Evolutionary conservation across 1,140 invertebrate species (phyloP).

Genomic region (Drosophila persimilis): DNA sequence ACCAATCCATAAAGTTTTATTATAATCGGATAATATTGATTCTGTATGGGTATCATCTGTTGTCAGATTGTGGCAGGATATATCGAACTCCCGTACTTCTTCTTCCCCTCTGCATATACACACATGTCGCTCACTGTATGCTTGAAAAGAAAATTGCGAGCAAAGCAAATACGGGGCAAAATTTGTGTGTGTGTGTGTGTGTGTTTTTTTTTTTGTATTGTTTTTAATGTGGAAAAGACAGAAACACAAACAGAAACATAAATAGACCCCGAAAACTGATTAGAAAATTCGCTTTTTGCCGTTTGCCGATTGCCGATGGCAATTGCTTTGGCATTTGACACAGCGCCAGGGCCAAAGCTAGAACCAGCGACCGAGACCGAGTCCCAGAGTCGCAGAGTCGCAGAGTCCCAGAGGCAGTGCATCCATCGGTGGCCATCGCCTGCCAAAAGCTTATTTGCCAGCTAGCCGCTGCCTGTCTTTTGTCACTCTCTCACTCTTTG

Average conservation of each 20-base stretch:
- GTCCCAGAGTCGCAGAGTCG: too few relatives aligned
- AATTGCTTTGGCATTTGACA: slow-evolving; percentile 59
- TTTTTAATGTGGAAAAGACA: slow-evolving; percentile 24
- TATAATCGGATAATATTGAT: too few relatives aligned
- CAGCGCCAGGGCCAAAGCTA: slow-evolving; percentile 12
- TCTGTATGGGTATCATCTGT: too few relatives aligned
- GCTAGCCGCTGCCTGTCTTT: slow-evolving; percentile 1
- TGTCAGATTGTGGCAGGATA: too few relatives aligned
- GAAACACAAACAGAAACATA: slow-evolving; percentile 23
- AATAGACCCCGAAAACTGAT: slow-evolving; percentile 48
- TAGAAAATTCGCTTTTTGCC: slow-evolving; percentile 36
- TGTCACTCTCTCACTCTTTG: slow-evolving; percentile 20
- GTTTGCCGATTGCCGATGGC: slow-evolving; percentile 43
- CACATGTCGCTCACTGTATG: too few relatives aligned
- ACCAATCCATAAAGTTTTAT: too few relatives aligned
- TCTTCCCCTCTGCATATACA: too few relatives aligned
- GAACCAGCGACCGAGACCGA: slow-evolving; percentile 7
- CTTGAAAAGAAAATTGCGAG: too few relatives aligned
- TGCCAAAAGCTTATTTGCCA: slow-evolving; percentile 20
- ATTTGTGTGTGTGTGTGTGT: too few relatives aligned
- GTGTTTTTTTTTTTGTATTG: slow-evolving; percentile 11
- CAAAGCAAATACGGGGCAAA: too few relatives aligned
- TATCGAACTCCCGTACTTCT: too few relatives aligned
- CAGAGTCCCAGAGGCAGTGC: slow-evolving; percentile 20
- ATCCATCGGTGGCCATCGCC: slow-evolving; percentile 46